Evolutionary conservation across 2,113 vertebrate species (phyloP), one percentile per base, ranked within the genome.

Genomic region (Xenopus borealis): DNA sequence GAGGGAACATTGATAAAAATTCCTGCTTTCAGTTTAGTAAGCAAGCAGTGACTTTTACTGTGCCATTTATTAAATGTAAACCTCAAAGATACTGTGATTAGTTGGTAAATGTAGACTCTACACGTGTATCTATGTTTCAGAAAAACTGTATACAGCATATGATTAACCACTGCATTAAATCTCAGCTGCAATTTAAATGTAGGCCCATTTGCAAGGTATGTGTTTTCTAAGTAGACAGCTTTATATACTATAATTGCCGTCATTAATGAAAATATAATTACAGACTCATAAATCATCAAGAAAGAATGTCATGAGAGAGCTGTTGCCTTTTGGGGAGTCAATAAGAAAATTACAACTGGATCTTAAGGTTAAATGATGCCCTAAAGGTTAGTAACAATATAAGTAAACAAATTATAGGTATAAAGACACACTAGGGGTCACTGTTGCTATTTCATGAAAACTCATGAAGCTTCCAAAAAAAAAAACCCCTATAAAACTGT

Each of bases 371-470:
- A 85, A 87, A 83, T 85, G 82, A 83, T 86, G 82, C 85, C 85
- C 87, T 85, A 83, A 82, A 87, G 85, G 82, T 89, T 88, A 81
- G 78, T 82, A 90, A 83, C 75, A 84, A 81, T 81, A 81, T 72
- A 8, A 27, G 47, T 13, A 50, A 50, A 50, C 47, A 50, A 50
- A 50, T 50, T 50, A 12, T 50, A 50, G 47, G 47, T 10, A 50
- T 80, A 59, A 74, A 81, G 81, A 81, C 86, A 88, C 91, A 83
- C 91, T 93, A 93, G 91, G 89, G 90, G 91, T 89, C 90, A 87
- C 89, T 93, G 87, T 93, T 92, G 91, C 85, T 88, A 82, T 89
- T 92, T 78, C 63, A 88, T 84, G 83, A 76, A 80, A 86, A 85
- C 67, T 59, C 58, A 72, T 77, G 50, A 64, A 80, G 33, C 65